Evolutionary conservation across 2,888 invertebrate species (phyloP), one percentile per base, ranked within the genome.

Genomic region (Pseudeuparius sepicola): DNA sequence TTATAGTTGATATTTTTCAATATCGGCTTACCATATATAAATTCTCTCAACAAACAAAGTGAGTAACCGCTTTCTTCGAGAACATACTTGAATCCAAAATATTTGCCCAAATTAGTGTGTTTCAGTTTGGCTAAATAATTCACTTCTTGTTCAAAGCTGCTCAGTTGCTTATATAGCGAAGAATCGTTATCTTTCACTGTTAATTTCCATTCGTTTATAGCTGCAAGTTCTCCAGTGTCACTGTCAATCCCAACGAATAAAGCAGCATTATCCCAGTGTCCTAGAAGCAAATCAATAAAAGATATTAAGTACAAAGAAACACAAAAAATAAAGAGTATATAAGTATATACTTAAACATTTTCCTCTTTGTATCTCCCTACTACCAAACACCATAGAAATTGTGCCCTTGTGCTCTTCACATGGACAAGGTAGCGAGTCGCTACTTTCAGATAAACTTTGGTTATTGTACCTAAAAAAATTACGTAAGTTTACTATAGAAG

Each of bases 191-290:
- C 60, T 56, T 39, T 63, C 36, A 51, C 58, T 56, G 60, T 67
- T 4, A 83, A 61, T 25, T 61, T 67, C 89, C 89, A 92, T 57
- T 88, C 86, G 14, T 75, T 77, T 9, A 86, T 66, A 16, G 79
- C 73, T 0, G 86, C 63, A 29, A 79, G 56, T 44, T 82, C 78
- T 0, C 87, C 86, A 9, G 74, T 71, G 37, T 72, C 71, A 34
- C 71, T 70, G 54, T 89, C 89, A 12, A 89, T 72, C 4, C 83
- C 87, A 12, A 75, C n/a, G n/a, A n/a, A n/a, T n/a, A n/a, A n/a
- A n/a, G n/a, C n/a, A n/a, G n/a, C n/a, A n/a, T n/a, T n/a, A n/a
- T n/a, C n/a, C n/a, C n/a, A n/a, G n/a, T n/a, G n/a, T n/a, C n/a
- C n/a, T n/a, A n/a, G n/a, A n/a, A n/a, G n/a, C n/a, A n/a, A n/a